These are phyloP conservation scores for Todus mexicanus DNA, from an alignment of 2,797 vertebrate genomes.

Conservation along the genomic window DNA sequence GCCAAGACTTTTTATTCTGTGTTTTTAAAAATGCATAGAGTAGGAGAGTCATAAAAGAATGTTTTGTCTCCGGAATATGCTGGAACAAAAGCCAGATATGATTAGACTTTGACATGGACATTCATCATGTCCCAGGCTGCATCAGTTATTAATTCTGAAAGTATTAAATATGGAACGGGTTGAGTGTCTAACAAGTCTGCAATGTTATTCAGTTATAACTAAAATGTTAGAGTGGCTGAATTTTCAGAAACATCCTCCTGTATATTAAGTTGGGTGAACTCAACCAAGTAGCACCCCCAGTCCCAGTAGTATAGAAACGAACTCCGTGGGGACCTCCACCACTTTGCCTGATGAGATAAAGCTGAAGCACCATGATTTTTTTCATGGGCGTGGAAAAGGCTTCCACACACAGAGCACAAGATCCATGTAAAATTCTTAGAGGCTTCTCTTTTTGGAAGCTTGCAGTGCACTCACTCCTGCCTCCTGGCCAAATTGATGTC, in stretches of 20 bases:
- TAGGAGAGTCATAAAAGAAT: constrained; percentile 52
- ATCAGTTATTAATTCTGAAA: constrained; percentile 63
- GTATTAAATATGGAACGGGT: constrained; percentile 21
- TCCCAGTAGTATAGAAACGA: background rate
- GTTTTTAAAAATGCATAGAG: constrained; percentile 62
- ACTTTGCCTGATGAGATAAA: background rate
- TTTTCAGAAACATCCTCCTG: background rate
- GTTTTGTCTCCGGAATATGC: constrained; percentile 57
- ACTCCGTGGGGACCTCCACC: background rate
- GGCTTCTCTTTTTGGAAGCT: background rate
- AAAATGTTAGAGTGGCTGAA: constrained; percentile 7
- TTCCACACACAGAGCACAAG: background rate
- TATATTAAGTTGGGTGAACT: background rate
- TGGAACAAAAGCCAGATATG: constrained; percentile 64
- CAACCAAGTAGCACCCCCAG: background rate
- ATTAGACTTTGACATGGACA: constrained; percentile 58
- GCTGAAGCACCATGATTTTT: background rate
- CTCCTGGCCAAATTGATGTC: background rate
- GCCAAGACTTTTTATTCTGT: constrained; percentile 60
- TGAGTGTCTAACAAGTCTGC: constrained; percentile 34
- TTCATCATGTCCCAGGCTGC: constrained; percentile 56
- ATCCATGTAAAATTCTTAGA: background rate
- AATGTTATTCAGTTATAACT: constrained; percentile 31
- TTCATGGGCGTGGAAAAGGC: background rate
- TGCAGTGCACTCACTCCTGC: background rate